Conservation (phyloP, 2,888 invertebrate species). For the Andrena dorsata region DNA sequence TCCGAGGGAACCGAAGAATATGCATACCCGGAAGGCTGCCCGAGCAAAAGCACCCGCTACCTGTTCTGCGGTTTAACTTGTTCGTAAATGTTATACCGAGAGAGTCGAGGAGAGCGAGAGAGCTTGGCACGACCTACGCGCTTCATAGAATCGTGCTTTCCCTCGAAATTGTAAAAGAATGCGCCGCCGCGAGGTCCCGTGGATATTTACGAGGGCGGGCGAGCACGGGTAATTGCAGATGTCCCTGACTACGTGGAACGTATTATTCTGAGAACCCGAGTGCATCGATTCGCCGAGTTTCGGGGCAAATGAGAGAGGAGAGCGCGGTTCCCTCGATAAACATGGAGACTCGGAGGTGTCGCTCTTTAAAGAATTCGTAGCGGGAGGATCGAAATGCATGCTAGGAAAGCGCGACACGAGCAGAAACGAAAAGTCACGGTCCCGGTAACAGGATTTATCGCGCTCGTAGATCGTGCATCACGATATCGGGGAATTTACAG, state of each 20-base stretch:
- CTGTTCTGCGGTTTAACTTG: constrained; percentile 24
- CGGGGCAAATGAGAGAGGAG: constrained; percentile 20
- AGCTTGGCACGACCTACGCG: not conserved
- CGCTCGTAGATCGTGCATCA: constrained; percentile 72
- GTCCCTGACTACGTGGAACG: not conserved
- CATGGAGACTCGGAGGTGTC: constrained; percentile 25
- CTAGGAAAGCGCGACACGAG: constrained; percentile 61
- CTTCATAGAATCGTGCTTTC: not conserved
- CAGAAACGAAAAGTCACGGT: constrained; percentile 67
- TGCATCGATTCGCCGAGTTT: not conserved
- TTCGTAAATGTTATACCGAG: not conserved
- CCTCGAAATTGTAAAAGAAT: not conserved
- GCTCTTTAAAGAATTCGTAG: constrained; percentile 35
- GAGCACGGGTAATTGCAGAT: constrained; percentile 9
- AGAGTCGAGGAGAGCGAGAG: not conserved
- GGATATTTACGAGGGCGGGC: not conserved
- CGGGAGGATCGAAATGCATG: constrained; percentile 55
- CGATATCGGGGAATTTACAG: constrained; percentile 71
- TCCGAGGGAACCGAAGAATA: constrained; percentile 42
- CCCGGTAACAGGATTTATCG: constrained; percentile 70
- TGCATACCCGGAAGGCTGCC: constrained; percentile 23
- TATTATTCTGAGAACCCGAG: not conserved
- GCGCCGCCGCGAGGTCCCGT: not conserved
- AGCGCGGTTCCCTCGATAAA: constrained; percentile 20
- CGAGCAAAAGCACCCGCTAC: constrained; percentile 8